These are phyloP conservation scores for Ascidia mentula DNA, from an alignment of 23 tunicate species.

Conservation along the genomic window DNA sequence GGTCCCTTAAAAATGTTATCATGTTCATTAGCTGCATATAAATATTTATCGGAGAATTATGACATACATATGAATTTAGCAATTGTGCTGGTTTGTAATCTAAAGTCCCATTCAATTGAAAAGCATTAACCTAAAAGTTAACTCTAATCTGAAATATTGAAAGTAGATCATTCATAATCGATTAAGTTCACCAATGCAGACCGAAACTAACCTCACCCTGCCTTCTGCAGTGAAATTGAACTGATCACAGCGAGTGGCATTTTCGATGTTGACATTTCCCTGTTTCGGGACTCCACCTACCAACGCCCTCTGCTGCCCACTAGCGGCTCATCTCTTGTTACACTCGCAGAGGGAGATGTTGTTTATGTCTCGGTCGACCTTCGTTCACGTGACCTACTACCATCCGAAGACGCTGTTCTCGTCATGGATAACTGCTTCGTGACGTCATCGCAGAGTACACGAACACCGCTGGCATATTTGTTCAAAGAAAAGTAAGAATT, in stretches of 20 bases:
- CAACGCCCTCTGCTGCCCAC: conserved; percentile 11
- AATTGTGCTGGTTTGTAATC: too few relatives aligned
- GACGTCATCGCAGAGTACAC: conserved; percentile 48
- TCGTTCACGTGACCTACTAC: conserved; percentile 26
- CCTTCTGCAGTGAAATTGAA: conserved; percentile 23
- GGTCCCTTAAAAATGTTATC: too few relatives aligned
- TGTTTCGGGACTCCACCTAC: conserved; percentile 53
- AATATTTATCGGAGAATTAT: too few relatives aligned
- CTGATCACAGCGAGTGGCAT: conserved; percentile 28
- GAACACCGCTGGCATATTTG: conserved; percentile 34
- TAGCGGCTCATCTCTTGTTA: conserved; percentile 25
- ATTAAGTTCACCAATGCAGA: too few relatives aligned
- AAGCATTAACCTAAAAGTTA: too few relatives aligned
- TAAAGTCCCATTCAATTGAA: too few relatives aligned
- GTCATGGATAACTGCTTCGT: conserved; percentile 87
- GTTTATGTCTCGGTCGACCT: conserved; percentile 69
- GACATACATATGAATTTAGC: too few relatives aligned
- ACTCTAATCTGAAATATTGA: too few relatives aligned
- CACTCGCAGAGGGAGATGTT: conserved; percentile 73
- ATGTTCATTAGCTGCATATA: too few relatives aligned
- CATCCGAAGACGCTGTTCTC: conserved; percentile 44
- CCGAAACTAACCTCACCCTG: background rate
- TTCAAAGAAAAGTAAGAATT: conserved; percentile 22
- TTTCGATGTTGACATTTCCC: conserved; percentile 57
- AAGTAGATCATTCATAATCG: too few relatives aligned